Evolutionary conservation across 2,797 vertebrate species (phyloP), one percentile per base, ranked within the genome.

Genomic region (Anguilla megastoma): DNA sequence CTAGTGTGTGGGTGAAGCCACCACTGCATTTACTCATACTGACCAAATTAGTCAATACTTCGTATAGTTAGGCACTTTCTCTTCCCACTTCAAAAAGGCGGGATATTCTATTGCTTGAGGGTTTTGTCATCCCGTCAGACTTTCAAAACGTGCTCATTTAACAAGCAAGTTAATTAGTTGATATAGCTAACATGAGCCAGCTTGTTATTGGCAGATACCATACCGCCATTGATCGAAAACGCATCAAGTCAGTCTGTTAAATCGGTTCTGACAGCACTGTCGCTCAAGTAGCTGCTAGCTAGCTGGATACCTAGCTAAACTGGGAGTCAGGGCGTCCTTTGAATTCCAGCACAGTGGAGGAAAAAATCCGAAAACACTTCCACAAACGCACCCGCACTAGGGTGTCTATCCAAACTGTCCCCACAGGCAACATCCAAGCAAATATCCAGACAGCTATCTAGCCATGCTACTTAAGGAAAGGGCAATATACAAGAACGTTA

Each of bases 271-370:
- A n/a, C 30, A 33, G 30, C 3, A 48, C 41, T 48, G 74, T 71
- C 9, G 36, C 74, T 79, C 16, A 45, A 41, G 7, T 24, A 82
- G 79, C 74, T 41, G 14, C 33, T 45, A 79, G 74, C 33, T 18
- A 41, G 33, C 33, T 45, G 36, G 36, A 9, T 18, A 71, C n/a
- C 27, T 71, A 3, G n/a, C 69, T 79, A 41, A 79, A 18, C 36
- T 36, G 24, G 30, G 45, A 50, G 45, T 50, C 41, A n/a, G 21
- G 4, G 79, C 45, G 79, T 27, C 45, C 24, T 82, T 50, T 48
- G 45, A 45, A 82, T 82, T 82, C 79, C 79, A 50, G 33, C 74
- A 80, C 76, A 41, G 74, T 21, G 79, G 79, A 48, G 45, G 45
- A 48, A 82, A 79, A 27, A 79, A 79, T 79, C 1, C 4, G 74